Evolutionary conservation across 2,113 vertebrate species (phyloP).

Genomic region (Nymphicus hollandicus): DNA sequence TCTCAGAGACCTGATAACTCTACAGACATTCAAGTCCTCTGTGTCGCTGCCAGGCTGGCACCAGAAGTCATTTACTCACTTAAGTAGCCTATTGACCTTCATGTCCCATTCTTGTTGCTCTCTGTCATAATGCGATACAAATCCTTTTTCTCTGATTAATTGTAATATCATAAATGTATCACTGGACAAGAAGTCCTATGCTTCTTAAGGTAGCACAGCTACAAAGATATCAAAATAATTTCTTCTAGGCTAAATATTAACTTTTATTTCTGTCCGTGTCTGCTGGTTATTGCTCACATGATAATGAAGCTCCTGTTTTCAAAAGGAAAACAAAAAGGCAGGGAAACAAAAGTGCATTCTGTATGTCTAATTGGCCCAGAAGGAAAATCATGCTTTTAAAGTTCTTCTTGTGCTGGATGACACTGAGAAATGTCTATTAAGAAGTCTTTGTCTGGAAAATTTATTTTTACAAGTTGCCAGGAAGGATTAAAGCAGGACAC

Average conservation of each 20-base stretch:
- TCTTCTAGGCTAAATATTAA: neutral
- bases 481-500: neutral
- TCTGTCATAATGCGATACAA: neutral
- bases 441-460: neutral
- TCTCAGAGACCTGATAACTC: neutral
- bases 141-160: neutral
- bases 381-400: neutral
- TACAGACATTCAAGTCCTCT: neutral
- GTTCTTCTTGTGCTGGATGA: neutral
- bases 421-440: neutral
- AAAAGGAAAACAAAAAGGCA: neutral
- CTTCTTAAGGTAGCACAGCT: neutral
- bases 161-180: neutral
- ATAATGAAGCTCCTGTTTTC: neutral
- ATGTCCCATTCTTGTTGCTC: neutral
- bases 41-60: neutral
- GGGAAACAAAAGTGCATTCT: neutral
- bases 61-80: neutral
- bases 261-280: neutral
- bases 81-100: neutral
- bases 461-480: neutral
- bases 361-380: neutral
- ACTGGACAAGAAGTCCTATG: neutral
- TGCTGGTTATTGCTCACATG: neutral
- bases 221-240: neutral